Base-by-base conservation (phyloP, 2,888 invertebrate genomes). In the Tiliacea aurago region DNA sequence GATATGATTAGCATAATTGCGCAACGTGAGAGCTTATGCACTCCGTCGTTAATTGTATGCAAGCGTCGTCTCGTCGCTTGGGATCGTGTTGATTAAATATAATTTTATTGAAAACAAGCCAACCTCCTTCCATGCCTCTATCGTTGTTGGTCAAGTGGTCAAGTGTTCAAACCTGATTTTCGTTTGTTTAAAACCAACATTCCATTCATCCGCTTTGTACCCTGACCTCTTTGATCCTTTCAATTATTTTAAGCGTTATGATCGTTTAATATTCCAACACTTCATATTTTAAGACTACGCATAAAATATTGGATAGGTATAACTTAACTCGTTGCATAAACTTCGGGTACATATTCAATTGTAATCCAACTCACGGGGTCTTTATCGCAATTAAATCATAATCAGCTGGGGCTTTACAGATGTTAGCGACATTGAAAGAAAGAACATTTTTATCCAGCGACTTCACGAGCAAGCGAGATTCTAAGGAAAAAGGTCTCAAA, bases 1-100 rank as follows among this genome's bases (percentile, higher is more conserved):
- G 89, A 89, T 84, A 86, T 80, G 85, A 91, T 94, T 92, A 90
- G 87, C 93, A 95, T 95, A 93, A 92, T 94, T 93, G 91, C 89
- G 89, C 90, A 92, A 92, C 88, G 87, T 87, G 90, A 91, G 90
- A 91, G 91, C 88, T 89, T 89, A 93, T 93, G 92, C 92, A 91
- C 89, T 91, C 84, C 83, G 83, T 84, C 84, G 76, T 72, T 93
- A 94, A 94, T 93, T 86, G 85, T 91, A 93, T 92, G 92, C 92
- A 91, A 90, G 90, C 90, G 89, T 85, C 88, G 86, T 89, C 87
- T 68, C 87, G 80, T 87, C 89, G 87, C 84, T 88, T 88, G 85
- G 88, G 86, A 87, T 89, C 85, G 87, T 88, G 90, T 91, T 41
- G 90, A 91, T 91, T 89, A 87, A 86, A 82, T 84, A 84, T 86